Percentiles rank a stretch among this genome's conserved stretches.
Evolutionary conservation across 1,140 invertebrate genomes (phyloP).

Genomic region (Andrena cerasifolii): DNA sequence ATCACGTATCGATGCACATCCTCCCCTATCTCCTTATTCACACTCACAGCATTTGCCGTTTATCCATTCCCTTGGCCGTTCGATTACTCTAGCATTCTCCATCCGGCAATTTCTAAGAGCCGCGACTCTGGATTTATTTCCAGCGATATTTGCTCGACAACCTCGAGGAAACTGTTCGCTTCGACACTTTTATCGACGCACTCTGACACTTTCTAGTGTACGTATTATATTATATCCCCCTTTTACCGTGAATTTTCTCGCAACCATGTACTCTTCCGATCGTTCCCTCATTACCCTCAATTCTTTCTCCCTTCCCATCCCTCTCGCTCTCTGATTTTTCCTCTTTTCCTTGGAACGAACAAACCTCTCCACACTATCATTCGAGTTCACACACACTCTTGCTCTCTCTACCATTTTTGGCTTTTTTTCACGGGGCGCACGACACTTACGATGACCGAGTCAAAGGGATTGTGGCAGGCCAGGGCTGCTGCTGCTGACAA

Average conservation of each 20-base stretch:
- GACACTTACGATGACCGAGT: slow-evolving; percentile 82
- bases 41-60: too few species aligned
- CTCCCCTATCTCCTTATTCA: too few species aligned
- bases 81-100: too few species aligned
- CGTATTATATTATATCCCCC: too few species aligned
- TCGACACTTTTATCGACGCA: slow-evolving; percentile 35
- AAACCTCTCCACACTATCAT: slow-evolving; percentile 8
- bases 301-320: slow-evolving; percentile 6
- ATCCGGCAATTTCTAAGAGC: neutral
- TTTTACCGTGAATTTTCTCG: neutral
- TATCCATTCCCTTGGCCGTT: too few species aligned
- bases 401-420: neutral
- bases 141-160: neutral
- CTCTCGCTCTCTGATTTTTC: slow-evolving; percentile 16
- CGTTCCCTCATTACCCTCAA: slow-evolving; percentile 3
- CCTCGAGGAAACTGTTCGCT: slow-evolving; percentile 5
- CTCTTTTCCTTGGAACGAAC: slow-evolving; percentile 20
- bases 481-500: slow-evolving; percentile 77
- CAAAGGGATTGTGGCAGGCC: slow-evolving; percentile 82
- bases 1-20: too few species aligned
- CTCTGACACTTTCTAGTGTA: neutral
- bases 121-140: neutral
- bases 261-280: slow-evolving; percentile 9
- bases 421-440: slow-evolving; percentile 12
- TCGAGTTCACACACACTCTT: slow-evolving; percentile 14